These are phyloP conservation scores for Aricia artaxerxes DNA, from an alignment of 2,888 invertebrate genomes.

Conservation along the genomic window DNA sequence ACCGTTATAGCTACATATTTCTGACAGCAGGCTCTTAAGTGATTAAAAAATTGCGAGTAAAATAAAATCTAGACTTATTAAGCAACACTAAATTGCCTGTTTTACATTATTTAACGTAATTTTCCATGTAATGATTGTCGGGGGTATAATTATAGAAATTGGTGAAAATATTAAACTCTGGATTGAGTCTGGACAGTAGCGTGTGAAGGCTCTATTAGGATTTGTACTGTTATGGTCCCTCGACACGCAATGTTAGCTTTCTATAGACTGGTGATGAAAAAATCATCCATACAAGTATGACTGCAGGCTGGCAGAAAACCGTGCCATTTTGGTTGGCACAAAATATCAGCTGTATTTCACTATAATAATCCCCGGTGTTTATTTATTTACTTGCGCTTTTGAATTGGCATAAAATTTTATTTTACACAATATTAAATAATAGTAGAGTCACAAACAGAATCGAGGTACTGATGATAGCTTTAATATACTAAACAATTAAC, in stretches of 20 bases:
- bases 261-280: background rate
- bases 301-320: too few species aligned
- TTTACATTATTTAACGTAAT: slow-evolving; percentile 18
- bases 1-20: too few species aligned
- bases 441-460: too few species aligned
- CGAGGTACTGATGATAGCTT: too few species aligned
- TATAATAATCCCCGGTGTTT: too few species aligned
- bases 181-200: slow-evolving; percentile 26
- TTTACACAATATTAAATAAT: too few species aligned
- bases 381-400: too few species aligned
- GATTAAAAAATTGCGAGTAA: background rate
- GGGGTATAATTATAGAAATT: slow-evolving; percentile 25
- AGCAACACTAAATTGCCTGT: background rate
- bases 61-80: background rate
- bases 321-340: too few species aligned
- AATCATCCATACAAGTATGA: background rate
- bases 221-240: slow-evolving; percentile 8
- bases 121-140: background rate
- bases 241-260: slow-evolving; percentile 7
- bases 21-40: background rate
- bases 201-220: slow-evolving; percentile 15
- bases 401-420: too few species aligned
- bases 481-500: too few species aligned
- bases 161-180: slow-evolving; percentile 28
- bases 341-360: too few species aligned